Evolutionary conservation across 2,113 vertebrate genomes (phyloP), one percentile per base, ranked within the genome.

Genomic region (Stigmatopora argus): DNA sequence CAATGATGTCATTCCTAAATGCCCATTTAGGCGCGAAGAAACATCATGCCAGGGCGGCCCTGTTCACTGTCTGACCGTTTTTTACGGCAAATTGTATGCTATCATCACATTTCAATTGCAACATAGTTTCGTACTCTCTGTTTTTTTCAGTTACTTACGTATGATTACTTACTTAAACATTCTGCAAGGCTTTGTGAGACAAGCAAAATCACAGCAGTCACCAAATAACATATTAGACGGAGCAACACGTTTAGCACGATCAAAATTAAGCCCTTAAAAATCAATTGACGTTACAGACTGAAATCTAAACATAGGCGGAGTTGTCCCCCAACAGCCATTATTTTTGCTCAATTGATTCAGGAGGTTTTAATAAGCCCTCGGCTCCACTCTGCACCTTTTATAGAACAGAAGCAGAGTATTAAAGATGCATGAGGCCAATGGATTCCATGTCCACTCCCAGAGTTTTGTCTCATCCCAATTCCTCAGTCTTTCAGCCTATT

Each of bases 401-500:
- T 78, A 72, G 78, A 87, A 87, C 73, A 78, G 76, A 81, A 69
- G 72, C 72, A 73, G 79, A 62, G 52, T 71, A 89, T 87, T 85
- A 89, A 89, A 86, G 81, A 80, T 85, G 75, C 77, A 84, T 85
- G 81, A 79, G 74, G 78, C 83, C 77, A 86, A 82, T 83, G 80
- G 69, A 73, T 78, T 81, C 76, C 71, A 81, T 80, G 78, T 85
- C 83, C 87, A 65, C 69, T 81, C 64, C 26, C 65, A 60, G 74
- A 77, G 66, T 83, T 78, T 6, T 5, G 60, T 69, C 58, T 67
- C 71, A 79, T 83, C 79, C 79, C 75, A 63, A 65, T 71, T 79
- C 66, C 75, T 80, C 73, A 71, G 0, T 19, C 76, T 78, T 65
- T 67, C 79, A 65, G 65, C 66, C 71, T 84, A 83, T 87, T 85